Evolutionary conservation across 2,113 vertebrate species (phyloP).

Genomic region (Serinus canaria): DNA sequence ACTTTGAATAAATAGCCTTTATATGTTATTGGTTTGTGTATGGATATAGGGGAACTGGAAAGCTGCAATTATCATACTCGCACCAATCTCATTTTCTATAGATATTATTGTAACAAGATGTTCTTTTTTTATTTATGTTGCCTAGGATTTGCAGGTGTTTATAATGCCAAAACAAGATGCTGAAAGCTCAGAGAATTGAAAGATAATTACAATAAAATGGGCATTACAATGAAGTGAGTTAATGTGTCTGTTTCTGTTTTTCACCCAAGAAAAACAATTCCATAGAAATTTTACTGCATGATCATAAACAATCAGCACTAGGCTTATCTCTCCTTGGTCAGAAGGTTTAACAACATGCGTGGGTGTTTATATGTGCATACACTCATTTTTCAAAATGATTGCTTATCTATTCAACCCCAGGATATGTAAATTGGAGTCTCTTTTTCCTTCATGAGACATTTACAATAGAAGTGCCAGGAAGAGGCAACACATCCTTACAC

Average conservation of each 20-base stretch:
- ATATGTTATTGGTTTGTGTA: neutral
- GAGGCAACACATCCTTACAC: neutral
- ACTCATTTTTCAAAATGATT: constrained; percentile 34
- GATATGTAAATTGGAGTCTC: neutral
- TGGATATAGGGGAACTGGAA: neutral
- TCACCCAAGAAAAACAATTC: constrained; percentile 18
- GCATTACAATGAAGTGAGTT: neutral
- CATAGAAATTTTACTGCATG: neutral
- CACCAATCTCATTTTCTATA: neutral
- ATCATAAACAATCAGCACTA: neutral
- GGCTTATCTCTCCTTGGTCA: neutral
- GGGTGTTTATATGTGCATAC: neutral
- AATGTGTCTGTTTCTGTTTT: neutral
- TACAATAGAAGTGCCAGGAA: neutral
- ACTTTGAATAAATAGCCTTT: neutral
- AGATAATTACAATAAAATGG: constrained; percentile 34
- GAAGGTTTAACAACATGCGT: neutral
- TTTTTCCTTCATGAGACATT: neutral
- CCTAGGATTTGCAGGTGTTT: neutral
- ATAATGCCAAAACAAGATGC: neutral
- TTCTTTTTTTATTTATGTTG: neutral
- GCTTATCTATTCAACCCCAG: neutral
- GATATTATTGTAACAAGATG: neutral
- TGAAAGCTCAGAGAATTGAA: constrained; percentile 8
- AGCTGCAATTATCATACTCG: neutral